Base-by-base conservation (phyloP, 2,888 invertebrate genomes). In the Drosophila limbata region DNA sequence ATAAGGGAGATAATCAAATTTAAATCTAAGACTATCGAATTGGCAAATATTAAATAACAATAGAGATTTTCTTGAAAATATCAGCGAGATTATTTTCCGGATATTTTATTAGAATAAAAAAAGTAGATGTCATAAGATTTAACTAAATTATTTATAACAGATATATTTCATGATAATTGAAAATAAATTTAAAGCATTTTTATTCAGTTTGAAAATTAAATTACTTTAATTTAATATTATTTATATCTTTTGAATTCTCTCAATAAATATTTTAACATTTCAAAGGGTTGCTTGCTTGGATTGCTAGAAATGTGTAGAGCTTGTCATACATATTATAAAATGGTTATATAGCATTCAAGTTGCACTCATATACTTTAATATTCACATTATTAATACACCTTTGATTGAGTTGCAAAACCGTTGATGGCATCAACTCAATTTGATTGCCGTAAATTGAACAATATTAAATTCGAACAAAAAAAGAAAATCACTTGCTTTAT, bases 401-500 rank as follows among this genome's bases (percentile, higher is more conserved):
- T 56, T 56, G 55, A 56, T 56, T 56, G 55, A 55, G 55, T 42
- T 13, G 13, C 42, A 33, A 28, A n/a, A 13, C 9, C 53, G 19
- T 31, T 55, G n/a, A 44, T 11, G 35, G 10, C 35, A 21, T 35
- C 44, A 44, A 10, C 55, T 21, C 44, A 44, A 56, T 56, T 56
- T 35, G 44, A 56, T 56, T 35, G 55, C 55, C 33, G 35, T 56
- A 21, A 45, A 44, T 56, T n/a, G 28, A 15, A 6, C 52, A 40
- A 56, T 56, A 56, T 44, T 56, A 56, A 56, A 56, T 35, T 47
- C 35, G 57, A 35, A 25, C 35, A 55, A 21, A 37, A 28, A 15
- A 37, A 17, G 17, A 40, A 53, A 56, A 44, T 44, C 55, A 44
- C 21, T 59, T 39, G 59, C 57, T 62, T 53, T 55, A 48, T 61